Percentiles rank a stretch among this genome's conserved stretches.
Conservation (phyloP, 2,888 invertebrate genomes). For the Troilus luridus region DNA sequence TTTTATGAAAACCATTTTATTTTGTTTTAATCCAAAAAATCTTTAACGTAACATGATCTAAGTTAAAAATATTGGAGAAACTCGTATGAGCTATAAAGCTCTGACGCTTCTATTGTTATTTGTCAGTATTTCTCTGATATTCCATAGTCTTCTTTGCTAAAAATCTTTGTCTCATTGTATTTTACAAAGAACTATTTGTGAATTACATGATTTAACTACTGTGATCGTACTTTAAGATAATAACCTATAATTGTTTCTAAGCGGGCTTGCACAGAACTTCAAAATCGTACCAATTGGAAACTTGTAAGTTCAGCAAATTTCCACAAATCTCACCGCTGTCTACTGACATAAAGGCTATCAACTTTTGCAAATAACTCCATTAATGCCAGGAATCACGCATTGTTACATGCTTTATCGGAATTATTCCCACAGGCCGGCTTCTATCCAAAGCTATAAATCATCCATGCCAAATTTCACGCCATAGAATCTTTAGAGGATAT, state of each 20-base stretch:
- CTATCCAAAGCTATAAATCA: not conserved
- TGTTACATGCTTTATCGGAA: slow-evolving; percentile 11
- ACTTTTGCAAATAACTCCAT: not conserved
- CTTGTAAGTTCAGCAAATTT: not conserved
- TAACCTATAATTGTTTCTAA: not conserved
- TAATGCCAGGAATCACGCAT: slow-evolving; percentile 1
- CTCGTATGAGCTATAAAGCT: not conserved
- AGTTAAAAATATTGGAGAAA: no score
- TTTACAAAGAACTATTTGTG: no score
- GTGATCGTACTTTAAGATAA: not conserved
- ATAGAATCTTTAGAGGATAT: not conserved
- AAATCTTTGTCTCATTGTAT: not conserved
- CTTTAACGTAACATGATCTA: no score
- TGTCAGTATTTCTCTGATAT: not conserved
- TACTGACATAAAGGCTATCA: not conserved
- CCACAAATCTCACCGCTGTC: not conserved
- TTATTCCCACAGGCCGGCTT: not conserved
- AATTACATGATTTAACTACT: no score
- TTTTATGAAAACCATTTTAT: no score
- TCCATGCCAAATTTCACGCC: not conserved
- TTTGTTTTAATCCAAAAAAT: no score
- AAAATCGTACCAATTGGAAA: not conserved
- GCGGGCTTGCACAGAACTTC: not conserved
- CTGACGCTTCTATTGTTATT: not conserved
- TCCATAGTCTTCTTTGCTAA: not conserved